phyloP scores from a whole-genome alignment of 2,113 vertebrate genomes.

The Lepisosteus oculatus region DNA sequence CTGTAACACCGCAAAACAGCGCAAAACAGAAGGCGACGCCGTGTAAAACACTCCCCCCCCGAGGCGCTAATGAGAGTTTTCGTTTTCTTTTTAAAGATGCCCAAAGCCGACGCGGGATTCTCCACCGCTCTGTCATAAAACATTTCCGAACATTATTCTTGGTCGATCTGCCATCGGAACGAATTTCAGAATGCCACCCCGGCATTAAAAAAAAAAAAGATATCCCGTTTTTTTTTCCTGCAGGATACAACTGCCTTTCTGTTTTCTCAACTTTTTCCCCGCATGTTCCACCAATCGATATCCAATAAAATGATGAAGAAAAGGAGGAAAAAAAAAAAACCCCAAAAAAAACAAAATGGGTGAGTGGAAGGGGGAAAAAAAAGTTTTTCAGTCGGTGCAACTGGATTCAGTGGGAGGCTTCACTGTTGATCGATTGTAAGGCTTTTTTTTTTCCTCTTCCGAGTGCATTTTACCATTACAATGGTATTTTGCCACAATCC shows the following conservation, averaged over 20 bases:
- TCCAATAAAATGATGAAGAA: constrained; percentile 15
- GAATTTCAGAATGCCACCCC: neutral
- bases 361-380: constrained; percentile 7
- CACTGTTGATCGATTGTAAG: constrained; percentile 63
- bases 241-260: constrained; percentile 14
- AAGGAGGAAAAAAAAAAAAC: neutral
- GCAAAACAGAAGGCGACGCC: constrained; percentile 34
- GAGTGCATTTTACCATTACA: constrained; percentile 87
- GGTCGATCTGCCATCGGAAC: neutral
- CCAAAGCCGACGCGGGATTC: constrained; percentile 14
- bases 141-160: constrained; percentile 29
- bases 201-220: neutral
- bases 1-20: constrained; percentile 23
- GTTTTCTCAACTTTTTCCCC: constrained; percentile 8
- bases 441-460: constrained; percentile 67
- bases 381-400: constrained; percentile 15
- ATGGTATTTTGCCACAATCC: constrained; percentile 79
- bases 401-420: constrained; percentile 42
- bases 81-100: constrained; percentile 17
- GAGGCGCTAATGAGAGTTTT: neutral
- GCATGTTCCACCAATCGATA: constrained; percentile 8
- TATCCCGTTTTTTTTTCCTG: constrained; percentile 5
- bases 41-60: constrained; percentile 1
- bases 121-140: constrained; percentile 19
- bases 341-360: constrained; percentile 36